Evolutionary conservation across 2,113 vertebrate genomes (phyloP).

Genomic region (Drymodes brunneopygia): DNA sequence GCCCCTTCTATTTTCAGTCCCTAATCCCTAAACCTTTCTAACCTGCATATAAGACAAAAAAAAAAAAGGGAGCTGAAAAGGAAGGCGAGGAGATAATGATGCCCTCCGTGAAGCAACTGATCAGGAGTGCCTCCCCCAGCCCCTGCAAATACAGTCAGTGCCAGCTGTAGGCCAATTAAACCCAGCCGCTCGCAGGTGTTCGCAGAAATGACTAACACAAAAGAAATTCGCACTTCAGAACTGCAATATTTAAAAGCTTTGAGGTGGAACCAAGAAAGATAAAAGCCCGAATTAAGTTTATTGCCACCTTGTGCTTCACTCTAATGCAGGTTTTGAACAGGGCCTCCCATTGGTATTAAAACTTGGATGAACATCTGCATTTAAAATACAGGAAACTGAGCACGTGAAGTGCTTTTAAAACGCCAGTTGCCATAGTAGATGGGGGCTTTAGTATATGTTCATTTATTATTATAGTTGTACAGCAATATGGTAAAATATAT

Average conservation of each 20-base stretch:
- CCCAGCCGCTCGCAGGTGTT: constrained; percentile 78
- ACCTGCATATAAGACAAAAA: not conserved
- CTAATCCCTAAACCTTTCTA: constrained; percentile 44
- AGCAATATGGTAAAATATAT: constrained; percentile 62
- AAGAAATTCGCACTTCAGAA: constrained; percentile 68
- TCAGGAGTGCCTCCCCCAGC: constrained; percentile 23
- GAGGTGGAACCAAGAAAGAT: constrained; percentile 71
- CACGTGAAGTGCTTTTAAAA: constrained; percentile 57
- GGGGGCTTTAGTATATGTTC: not conserved
- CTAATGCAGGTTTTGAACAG: constrained; percentile 65
- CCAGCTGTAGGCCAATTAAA: constrained; percentile 81
- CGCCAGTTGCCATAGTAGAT: constrained; percentile 11
- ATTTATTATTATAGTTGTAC: constrained; percentile 47
- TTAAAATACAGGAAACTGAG: constrained; percentile 59
- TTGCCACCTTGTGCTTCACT: constrained; percentile 63
- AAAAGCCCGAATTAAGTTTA: constrained; percentile 69
- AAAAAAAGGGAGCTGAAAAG: not conserved
- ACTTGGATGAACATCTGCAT: constrained; percentile 68
- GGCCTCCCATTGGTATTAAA: constrained; percentile 62
- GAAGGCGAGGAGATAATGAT: constrained; percentile 42
- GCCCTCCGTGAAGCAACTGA: constrained; percentile 13
- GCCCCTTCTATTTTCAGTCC: constrained; percentile 14
- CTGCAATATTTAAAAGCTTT: constrained; percentile 68
- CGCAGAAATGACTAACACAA: constrained; percentile 74
- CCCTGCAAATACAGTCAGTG: constrained; percentile 58